Base-by-base conservation (phyloP, 1,140 invertebrate genomes). In the Ctenoplectra terminalis region DNA sequence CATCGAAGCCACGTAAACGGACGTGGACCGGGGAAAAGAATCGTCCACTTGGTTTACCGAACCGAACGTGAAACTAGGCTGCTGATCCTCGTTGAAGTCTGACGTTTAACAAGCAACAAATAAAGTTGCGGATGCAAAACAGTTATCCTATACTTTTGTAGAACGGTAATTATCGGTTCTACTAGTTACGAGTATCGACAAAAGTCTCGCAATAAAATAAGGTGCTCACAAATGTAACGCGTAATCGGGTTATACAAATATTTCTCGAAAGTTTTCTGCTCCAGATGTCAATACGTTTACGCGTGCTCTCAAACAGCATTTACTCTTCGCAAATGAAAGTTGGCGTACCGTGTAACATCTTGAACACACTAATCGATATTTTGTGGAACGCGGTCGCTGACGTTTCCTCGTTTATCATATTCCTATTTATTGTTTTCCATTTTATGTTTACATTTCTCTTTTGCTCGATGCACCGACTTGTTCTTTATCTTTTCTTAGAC, bases 231-330 rank as follows among this genome's bases (percentile, higher is more conserved):
- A 40, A 40, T 75, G 48, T 15, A 60, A 26, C 23, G 2, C 11
- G 43, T 81, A 75, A 81, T 74, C 60, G 71, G 23, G 48, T 74
- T 81, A 74, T 63, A 67, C 72, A 73, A 81, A 81, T 81, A 81
- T 66, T 60, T 48, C 71, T 63, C 79, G 46, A 72, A 81, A 75
- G 58, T 74, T 75, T 81, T 74, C 71, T 64, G 61, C 71, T 60
- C 61, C 61, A 34, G 31, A 66, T 64, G 43, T 60, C 71, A 15
- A 81, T 74, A 67, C 72, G 72, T 74, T 74, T 67, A 75, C 67
- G 52, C 72, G 48, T 67, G 40, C n/a, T 48, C 50, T 75, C 79
- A 81, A 81, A 81, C 71, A 31, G 72, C 75, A 63, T 67, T 81
- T 81, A 81, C 72, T 37, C 48, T 50, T 56, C 72, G 40, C 48